Evolutionary conservation across 2,797 vertebrate genomes (phyloP).

Genomic region (Pterois miles): DNA sequence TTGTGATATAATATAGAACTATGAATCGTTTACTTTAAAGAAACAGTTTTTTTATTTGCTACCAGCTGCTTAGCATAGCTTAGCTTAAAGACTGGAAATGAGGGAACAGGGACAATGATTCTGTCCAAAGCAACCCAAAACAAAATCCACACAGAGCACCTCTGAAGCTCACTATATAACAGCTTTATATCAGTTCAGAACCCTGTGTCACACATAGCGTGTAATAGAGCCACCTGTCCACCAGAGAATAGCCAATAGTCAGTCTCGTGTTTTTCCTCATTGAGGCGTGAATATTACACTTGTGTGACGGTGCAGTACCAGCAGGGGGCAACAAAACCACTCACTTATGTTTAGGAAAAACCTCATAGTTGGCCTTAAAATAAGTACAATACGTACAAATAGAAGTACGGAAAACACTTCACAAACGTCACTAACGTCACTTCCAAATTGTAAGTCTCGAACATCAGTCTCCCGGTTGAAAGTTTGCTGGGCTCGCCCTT

Average conservation of each 20-base stretch:
- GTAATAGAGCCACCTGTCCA: too few relatives aligned
- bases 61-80: not conserved
- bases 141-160: not conserved
- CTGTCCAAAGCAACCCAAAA: not conserved
- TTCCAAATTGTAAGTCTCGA: not conserved
- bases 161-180: not conserved
- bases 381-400: too few relatives aligned
- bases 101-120: not conserved
- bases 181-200: not conserved
- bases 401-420: too few relatives aligned
- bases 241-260: not conserved
- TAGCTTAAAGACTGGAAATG: not conserved
- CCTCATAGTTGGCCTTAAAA: not conserved
- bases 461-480: not conserved
- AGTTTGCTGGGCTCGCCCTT: not conserved
- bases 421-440: too few relatives aligned
- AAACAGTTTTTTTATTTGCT: not conserved
- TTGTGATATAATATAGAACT: not conserved
- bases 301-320: not conserved
- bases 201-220: too few relatives aligned
- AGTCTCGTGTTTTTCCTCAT: not conserved
- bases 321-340: not conserved
- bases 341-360: not conserved
- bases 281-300: not conserved
- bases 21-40: not conserved